These are phyloP conservation scores for Lymantria dispar DNA, from an alignment of 2,888 invertebrate species.

Conservation along the genomic window DNA sequence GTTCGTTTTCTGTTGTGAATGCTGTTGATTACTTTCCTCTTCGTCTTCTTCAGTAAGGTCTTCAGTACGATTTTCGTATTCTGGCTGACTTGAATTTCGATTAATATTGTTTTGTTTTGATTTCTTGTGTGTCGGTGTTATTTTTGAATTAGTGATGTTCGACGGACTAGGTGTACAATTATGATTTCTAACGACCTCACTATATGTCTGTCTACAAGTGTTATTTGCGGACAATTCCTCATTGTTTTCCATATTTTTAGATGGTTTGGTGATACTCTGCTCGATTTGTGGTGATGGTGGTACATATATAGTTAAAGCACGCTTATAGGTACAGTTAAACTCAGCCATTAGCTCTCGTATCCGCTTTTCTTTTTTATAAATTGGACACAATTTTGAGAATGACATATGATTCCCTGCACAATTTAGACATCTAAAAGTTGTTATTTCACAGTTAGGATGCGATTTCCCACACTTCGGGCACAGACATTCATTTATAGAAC, in stretches of 20 bases:
- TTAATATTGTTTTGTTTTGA: too few relatives aligned
- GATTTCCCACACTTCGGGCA: conserved; percentile 8
- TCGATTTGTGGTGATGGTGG: background rate
- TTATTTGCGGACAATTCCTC: background rate
- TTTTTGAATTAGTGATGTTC: too few relatives aligned
- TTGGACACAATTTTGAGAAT: conserved; percentile 2
- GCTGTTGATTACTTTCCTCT: too few relatives aligned
- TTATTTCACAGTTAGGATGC: conserved; percentile 7
- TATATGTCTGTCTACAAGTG: background rate
- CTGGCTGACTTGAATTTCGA: too few relatives aligned
- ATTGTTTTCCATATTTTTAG: background rate
- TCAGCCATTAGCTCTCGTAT: conserved; percentile 1
- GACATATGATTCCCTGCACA: conserved; percentile 12
- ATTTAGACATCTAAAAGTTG: conserved; percentile 3
- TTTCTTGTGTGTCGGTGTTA: too few relatives aligned
- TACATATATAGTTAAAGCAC: background rate
- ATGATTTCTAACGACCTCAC: background rate
- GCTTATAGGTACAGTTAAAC: conserved; percentile 1
- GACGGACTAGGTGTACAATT: too few relatives aligned
- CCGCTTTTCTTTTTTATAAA: conserved; percentile 8
- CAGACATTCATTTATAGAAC: conserved; percentile 1
- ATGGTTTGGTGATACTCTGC: too few relatives aligned
- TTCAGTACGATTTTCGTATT: too few relatives aligned
- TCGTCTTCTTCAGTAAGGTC: too few relatives aligned
- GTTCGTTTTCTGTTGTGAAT: too few relatives aligned